Conservation (phyloP, 2,113 vertebrate genomes). For the Tonatia bakeri region DNA sequence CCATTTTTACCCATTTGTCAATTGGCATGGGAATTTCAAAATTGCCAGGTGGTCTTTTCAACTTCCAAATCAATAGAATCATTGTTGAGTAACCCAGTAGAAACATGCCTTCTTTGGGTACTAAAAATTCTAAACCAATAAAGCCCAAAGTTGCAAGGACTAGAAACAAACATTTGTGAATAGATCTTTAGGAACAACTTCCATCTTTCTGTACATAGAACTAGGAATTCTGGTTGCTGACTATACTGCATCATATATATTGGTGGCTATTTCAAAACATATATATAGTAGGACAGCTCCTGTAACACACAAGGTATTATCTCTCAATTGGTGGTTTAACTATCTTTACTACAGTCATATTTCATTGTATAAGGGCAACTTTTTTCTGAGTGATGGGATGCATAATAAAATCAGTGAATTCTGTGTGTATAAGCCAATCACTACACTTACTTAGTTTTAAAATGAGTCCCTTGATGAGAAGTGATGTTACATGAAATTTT, state of each 20-base stretch:
- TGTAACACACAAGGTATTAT: not conserved
- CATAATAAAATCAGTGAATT: slow-evolving; percentile 9
- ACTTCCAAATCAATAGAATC: not conserved
- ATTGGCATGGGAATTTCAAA: not conserved
- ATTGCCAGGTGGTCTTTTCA: not conserved
- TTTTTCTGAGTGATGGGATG: not conserved
- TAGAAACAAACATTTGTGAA: not conserved
- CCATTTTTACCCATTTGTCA: not conserved
- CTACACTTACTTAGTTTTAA: not conserved
- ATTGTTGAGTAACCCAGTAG: not conserved
- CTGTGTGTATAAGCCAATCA: not conserved
- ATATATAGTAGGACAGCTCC: not conserved
- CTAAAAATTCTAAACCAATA: not conserved
- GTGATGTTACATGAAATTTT: not conserved
- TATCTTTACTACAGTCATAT: not conserved
- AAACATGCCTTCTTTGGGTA: not conserved
- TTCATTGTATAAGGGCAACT: not conserved
- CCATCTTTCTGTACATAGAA: not conserved
- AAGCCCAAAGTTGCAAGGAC: not conserved
- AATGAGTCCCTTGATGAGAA: slow-evolving; percentile 6
- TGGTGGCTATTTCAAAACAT: not conserved
- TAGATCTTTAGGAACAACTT: not conserved
- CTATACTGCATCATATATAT: not conserved
- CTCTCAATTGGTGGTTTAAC: not conserved
- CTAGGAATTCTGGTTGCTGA: not conserved